phyloP scores from a whole-genome alignment of 1,140 invertebrate species.

The Mamestra configurata region DNA sequence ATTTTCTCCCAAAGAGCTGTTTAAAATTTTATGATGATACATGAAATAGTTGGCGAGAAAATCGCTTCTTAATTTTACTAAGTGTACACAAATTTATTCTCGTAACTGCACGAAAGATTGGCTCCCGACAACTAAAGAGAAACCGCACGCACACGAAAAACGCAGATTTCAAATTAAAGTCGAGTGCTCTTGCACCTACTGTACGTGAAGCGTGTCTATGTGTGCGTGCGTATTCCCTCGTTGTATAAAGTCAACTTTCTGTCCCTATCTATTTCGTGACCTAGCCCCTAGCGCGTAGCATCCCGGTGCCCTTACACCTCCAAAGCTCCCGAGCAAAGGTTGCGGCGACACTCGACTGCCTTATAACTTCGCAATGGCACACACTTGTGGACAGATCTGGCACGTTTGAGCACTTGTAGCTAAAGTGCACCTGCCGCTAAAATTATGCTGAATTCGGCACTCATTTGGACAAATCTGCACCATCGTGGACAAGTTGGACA shows the following conservation, averaged over 20 bases:
- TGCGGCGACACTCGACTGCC: neutral
- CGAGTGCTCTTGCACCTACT: too few species aligned
- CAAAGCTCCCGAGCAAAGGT: neutral
- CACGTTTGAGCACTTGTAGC: conserved; percentile 2
- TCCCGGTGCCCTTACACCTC: conserved; percentile 1
- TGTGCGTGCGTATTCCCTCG: neutral
- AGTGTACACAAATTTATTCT: neutral
- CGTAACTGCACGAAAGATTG: neutral
- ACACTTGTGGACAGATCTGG: conserved; percentile 1
- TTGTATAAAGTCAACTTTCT: neutral
- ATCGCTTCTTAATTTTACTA: neutral
- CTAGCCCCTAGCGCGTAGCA: neutral
- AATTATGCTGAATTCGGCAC: neutral
- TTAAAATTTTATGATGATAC: neutral
- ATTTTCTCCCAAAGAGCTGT: neutral
- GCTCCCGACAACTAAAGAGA: neutral
- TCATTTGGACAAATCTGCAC: neutral
- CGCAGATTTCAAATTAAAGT: too few species aligned
- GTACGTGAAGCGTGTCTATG: neutral
- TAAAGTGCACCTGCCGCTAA: neutral
- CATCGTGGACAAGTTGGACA: neutral
- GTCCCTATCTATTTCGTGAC: neutral
- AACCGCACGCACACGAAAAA: neutral
- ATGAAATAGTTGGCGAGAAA: too few species aligned
- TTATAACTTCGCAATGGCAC: neutral